These are phyloP conservation scores for Littorina saxatilis DNA, from an alignment of 1,140 invertebrate genomes.

Conservation along the genomic window DNA sequence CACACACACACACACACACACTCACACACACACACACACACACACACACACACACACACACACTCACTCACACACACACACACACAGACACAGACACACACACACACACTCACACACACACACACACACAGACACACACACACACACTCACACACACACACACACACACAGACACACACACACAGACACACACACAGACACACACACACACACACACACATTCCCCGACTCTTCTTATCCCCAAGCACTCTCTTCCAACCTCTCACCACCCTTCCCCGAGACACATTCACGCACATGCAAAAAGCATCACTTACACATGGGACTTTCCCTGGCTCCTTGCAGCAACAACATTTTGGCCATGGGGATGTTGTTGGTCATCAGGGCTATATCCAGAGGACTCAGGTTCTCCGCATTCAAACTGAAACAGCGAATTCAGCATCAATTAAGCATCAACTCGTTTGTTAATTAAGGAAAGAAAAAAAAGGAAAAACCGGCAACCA, in stretches of 20 bases:
- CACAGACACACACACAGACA: background rate
- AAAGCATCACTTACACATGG: constrained; percentile 84
- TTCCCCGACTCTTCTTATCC: background rate
- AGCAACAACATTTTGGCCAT: constrained; percentile 91
- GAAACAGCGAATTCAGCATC: constrained; percentile 29
- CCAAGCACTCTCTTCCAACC: no score
- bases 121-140: constrained; percentile 4
- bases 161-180: constrained; percentile 23
- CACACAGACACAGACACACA: background rate
- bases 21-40: constrained; percentile 17
- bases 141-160: background rate
- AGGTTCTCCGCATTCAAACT: constrained; percentile 90
- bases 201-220: background rate
- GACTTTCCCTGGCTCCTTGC: constrained; percentile 92
- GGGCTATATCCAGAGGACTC: constrained; percentile 92
- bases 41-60: background rate
- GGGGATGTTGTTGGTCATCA: constrained; percentile 89
- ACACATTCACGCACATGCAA: background rate
- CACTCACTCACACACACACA: background rate
- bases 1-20: constrained; percentile 14
- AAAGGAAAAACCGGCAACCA: no score
- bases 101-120: background rate
- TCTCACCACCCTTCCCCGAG: background rate
- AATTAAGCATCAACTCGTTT: no score
- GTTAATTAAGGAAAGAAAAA: no score